phyloP scores from a whole-genome alignment of 1,140 invertebrate species.

The Neuroterus valhalla region DNA sequence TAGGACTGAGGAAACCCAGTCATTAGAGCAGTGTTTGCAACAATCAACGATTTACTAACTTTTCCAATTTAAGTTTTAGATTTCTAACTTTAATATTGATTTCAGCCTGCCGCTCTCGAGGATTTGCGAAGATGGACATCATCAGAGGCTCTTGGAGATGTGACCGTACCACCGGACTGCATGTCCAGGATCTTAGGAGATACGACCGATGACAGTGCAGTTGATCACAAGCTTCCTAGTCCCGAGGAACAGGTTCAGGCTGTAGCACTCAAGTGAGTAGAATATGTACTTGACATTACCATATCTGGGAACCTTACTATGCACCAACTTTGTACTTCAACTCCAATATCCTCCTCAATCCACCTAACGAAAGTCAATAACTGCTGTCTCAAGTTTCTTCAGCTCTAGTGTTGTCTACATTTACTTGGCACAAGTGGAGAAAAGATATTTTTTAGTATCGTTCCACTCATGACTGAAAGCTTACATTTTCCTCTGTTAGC shows the following conservation, averaged over 20 bases:
- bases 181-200: conserved; percentile 75
- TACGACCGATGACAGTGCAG: conserved; percentile 81
- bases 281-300: conserved; percentile 36
- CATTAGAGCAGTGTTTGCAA: not conserved
- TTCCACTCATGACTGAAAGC: not conserved
- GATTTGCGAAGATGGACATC: conserved; percentile 90
- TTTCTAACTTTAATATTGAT: conserved; percentile 39
- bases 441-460: not conserved
- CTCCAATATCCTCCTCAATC: conserved; percentile 11
- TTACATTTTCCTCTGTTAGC: not conserved
- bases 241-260: conserved; percentile 88
- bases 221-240: conserved; percentile 87
- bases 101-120: conserved; percentile 86
- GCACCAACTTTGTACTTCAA: conserved; percentile 21
- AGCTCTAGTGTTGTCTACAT: not conserved
- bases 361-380: conserved; percentile 16
- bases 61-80: not conserved
- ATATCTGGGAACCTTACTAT: conserved; percentile 31
- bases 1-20: too few relatives aligned
- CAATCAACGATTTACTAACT: too few relatives aligned
- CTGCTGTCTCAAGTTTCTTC: conserved; percentile 7
- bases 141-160: conserved; percentile 86
- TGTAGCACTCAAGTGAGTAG: conserved; percentile 84
- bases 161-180: conserved; percentile 86
- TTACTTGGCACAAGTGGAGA: not conserved